Evolutionary conservation across 2,888 invertebrate genomes (phyloP), one percentile per base, ranked within the genome.

Genomic region (Serrognathus titanus): DNA sequence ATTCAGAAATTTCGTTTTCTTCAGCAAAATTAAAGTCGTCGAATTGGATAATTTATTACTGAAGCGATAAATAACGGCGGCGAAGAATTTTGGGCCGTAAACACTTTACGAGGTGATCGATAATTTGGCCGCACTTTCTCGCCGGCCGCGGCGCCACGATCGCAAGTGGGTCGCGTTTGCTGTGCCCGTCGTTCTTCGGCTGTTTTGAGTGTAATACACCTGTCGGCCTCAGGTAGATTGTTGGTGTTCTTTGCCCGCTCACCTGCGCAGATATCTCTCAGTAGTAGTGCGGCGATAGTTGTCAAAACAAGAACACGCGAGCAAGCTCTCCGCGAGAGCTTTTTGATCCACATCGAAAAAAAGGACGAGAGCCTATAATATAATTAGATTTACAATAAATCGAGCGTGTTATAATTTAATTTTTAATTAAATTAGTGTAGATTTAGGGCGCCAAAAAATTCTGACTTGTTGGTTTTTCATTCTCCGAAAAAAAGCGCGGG

Each of bases 131-230:
- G 50, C 59, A 64, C 63, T 64, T 64, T 64, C 63, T 57, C 63
- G 58, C 48, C 48, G 39, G 46, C 50, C 41, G 43, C 50, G 59
- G 64, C 64, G 64, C 62, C 60, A 58, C 61, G 54, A 59, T 57
- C 61, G 62, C 64, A 64, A 61, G 59, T 64, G 64, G 64, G 64
- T 64, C 64, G 64, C 55, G 50, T 49, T 48, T 45, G 53, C 57
- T 53, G 56, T 59, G 47, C 16, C 48, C 39, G 60, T 57, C 56
- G 54, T 62, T 63, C 63, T 63, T 63, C 58, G 58, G 51, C 48
- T 59, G 52, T 55, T 55, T 51, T 59, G 50, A 48, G 53, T 57
- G 55, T 56, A 52, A 53, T 60, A 61, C 64, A 64, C 64, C 64
- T 64, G 64, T 59, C 57, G 51, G 46, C 53, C 48, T 54, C 63